Conservation (phyloP, 2,888 invertebrate species). For the Leucoma salicis region DNA sequence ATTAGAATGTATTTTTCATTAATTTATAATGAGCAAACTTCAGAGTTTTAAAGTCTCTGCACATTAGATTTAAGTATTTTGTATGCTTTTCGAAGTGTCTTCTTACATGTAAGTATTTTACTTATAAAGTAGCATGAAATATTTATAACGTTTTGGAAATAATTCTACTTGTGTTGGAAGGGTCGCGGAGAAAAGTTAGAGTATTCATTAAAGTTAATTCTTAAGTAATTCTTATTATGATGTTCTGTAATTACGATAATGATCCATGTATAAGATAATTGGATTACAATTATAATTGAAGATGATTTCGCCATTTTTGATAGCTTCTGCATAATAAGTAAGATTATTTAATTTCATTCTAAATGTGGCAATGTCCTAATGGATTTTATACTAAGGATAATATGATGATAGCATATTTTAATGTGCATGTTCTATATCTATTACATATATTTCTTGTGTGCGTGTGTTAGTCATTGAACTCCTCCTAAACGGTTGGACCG, state of each 20-base stretch:
- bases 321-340: no score
- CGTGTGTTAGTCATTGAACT: no score
- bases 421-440: no score
- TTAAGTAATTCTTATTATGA: conserved; percentile 11
- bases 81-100: background rate
- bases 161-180: conserved; percentile 7
- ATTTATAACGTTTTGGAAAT: conserved; percentile 16
- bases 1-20: no score
- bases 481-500: no score
- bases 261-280: background rate
- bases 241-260: conserved; percentile 10
- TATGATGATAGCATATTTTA: no score
- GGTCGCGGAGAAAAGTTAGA: conserved; percentile 11
- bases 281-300: background rate
- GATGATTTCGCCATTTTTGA: background rate
- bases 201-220: conserved; percentile 10
- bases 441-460: no score
- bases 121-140: conserved; percentile 23
- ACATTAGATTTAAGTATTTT: conserved; percentile 2
- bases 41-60: background rate
- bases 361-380: no score
- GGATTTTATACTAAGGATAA: no score
- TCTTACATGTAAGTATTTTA: conserved; percentile 4
- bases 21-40: no score
- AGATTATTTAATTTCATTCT: no score